Evolutionary conservation across 53 echinoderm and acorn worm genomes (phyloP).

Genomic region (Stichopus horrens): DNA sequence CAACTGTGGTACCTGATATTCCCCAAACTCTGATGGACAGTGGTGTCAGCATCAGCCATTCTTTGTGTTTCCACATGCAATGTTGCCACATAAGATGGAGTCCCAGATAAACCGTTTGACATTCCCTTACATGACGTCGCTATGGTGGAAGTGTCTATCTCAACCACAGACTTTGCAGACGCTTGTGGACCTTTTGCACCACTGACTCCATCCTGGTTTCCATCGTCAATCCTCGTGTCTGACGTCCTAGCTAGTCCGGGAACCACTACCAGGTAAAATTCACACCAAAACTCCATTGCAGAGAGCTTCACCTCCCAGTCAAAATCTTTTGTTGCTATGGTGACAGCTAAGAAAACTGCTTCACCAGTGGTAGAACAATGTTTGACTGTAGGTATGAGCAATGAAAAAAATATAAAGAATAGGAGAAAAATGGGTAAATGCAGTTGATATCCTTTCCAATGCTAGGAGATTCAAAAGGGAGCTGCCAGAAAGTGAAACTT

Average conservation of each 20-base stretch:
- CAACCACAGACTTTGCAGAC: neutral
- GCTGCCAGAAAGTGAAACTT: too few species aligned
- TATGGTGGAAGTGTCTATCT: neutral
- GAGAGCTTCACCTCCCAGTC: constrained; percentile 83
- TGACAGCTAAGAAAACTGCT: constrained; percentile 22
- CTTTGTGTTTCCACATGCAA: neutral
- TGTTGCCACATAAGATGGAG: neutral
- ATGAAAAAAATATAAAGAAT: neutral
- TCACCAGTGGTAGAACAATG: neutral
- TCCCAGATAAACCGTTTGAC: neutral
- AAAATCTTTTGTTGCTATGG: constrained; percentile 54
- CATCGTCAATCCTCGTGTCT: neutral
- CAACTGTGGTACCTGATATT: neutral
- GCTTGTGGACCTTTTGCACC: neutral
- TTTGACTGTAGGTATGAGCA: neutral
- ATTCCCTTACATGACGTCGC: neutral
- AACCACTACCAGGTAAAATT: constrained; percentile 33
- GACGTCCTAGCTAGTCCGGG: neutral
- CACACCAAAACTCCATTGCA: constrained; percentile 67
- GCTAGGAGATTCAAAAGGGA: too few species aligned
- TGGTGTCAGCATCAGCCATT: neutral
- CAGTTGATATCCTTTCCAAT: too few species aligned
- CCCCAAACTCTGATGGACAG: neutral
- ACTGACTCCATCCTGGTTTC: neutral
- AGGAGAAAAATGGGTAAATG: too few species aligned